These are phyloP conservation scores for Myiozetetes cayanensis DNA, from an alignment of 2,113 vertebrate species.

Conservation along the genomic window DNA sequence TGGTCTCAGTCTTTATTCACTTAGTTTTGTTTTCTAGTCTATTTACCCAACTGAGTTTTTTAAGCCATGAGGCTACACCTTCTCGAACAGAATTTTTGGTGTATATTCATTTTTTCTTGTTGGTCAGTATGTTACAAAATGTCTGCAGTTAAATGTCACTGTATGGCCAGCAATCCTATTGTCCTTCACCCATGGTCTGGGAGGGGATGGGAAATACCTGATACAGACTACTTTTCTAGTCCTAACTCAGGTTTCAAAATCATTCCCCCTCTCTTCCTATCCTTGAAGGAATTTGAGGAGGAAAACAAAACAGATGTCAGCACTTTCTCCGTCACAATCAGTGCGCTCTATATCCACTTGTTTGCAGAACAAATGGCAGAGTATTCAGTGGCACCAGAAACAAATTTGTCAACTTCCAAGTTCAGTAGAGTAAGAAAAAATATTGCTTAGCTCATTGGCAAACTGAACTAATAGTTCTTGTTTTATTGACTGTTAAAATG, in stretches of 20 bases:
- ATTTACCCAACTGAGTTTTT: not conserved
- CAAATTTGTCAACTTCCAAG: not conserved
- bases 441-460: not conserved
- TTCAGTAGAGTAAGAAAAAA: not conserved
- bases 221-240: not conserved
- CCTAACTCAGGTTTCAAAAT: not conserved
- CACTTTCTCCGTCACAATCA: not conserved
- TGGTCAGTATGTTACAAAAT: not conserved
- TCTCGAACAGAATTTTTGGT: not conserved
- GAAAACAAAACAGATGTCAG: not conserved
- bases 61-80: not conserved
- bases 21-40: not conserved
- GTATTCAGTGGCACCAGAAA: not conserved
- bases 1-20: not conserved
- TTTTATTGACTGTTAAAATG: conserved; percentile 50
- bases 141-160: not conserved
- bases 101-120: not conserved
- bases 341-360: not conserved
- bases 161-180: not conserved
- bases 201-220: not conserved
- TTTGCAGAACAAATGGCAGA: not conserved
- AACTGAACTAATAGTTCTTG: not conserved
- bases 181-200: not conserved
- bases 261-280: not conserved
- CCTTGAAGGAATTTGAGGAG: not conserved